Evolutionary conservation across 1,140 invertebrate genomes (phyloP), one percentile per base, ranked within the genome.

Genomic region (Eriocheir sinensis): DNA sequence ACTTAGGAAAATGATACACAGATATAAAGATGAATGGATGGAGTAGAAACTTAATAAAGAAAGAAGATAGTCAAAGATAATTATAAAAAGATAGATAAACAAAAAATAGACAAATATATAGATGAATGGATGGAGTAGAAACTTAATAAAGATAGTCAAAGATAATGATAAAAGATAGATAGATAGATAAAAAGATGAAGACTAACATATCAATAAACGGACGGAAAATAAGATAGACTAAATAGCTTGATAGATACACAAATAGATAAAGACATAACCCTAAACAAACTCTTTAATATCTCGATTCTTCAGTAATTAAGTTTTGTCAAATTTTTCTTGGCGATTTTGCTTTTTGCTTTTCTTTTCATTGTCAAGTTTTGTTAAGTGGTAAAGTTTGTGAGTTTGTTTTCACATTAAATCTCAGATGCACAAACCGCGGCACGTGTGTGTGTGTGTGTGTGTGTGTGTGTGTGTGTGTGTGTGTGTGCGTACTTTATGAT

Each of bases 321-420:
- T 53, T 53, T 53, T 53, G n/a, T n/a, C n/a, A n/a, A n/a, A n/a
- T n/a, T 53, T 9, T 53, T 53, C 8, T 53, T 3, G 12, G 12
- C 21, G 12, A 17, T 53, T 53, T 12, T 53, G 0, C 8, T 53
- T 53, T 53, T 2, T 53, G 48, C 21, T 72, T 6, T 15, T 48
- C 15, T 48, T 48, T 48, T 48, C 15, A 15, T 9, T 17, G 21
- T 53, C 48, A 72, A 72, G 60, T 72, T 72, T 72, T 72, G 27
- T n/a, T 4, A 48, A 72, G 60, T 72, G 27, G 60, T 8, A 72
- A 72, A 72, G 60, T 72, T 72, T n/a, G n/a, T n/a, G n/a, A n/a
- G n/a, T n/a, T n/a, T 72, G 60, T 72, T 72, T 72, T n/a, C 60
- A n/a, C 60, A 72, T 72, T n/a, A n/a, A 72, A 72, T 72, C 27